Evolutionary conservation across 2,888 invertebrate species (phyloP), one percentile per base, ranked within the genome.

Genomic region (Pharmacophagus antenor): DNA sequence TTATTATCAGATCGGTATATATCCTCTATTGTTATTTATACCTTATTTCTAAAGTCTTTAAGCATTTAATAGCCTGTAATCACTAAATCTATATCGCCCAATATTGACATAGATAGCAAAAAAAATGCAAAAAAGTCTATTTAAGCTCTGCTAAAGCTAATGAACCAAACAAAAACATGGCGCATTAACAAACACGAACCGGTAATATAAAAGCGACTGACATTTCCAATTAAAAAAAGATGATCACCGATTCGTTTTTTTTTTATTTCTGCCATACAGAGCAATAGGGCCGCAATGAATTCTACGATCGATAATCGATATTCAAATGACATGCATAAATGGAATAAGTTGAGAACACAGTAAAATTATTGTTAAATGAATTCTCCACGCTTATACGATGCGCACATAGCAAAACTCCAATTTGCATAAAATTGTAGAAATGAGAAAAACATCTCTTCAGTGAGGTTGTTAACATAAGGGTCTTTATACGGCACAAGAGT

Each of bases 191-290:
- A 72, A 73, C 64, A 66, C 62, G 69, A 80, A 81, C 82, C 78
- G 83, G 84, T 87, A 82, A 77, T 77, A 76, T 82, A 77, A 80
- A 77, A 80, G 73, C 71, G 71, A 77, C 80, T 88, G 88, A 87
- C 87, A 88, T 88, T 88, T 86, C 73, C 74, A 78, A 78, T 81
- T 73, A 56, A 73, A 79, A 85, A 83, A 84, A 74, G 76, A 84
- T 79, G 75, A 76, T 75, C 72, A 74, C 71, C 69, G 65, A 69
- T 68, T 65, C 66, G 65, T 71, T 70, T 68, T 73, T 70, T 72
- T 70, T 69, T 69, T 66, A 27, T 17, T 65, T 67, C 65, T 65
- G 68, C 66, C 68, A 70, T 76, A 77, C 69, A 47, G 47, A 41
- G 25, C 21, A 50, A 50, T 50, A 60, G 54, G 54, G 50, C 55